A percentile compares a stretch with the other conserved stretches of the same genome.
These are phyloP conservation scores for Virgularia gustaviana DNA, from an alignment of 92 coral and sea anemone species.

Conservation along the genomic window DNA sequence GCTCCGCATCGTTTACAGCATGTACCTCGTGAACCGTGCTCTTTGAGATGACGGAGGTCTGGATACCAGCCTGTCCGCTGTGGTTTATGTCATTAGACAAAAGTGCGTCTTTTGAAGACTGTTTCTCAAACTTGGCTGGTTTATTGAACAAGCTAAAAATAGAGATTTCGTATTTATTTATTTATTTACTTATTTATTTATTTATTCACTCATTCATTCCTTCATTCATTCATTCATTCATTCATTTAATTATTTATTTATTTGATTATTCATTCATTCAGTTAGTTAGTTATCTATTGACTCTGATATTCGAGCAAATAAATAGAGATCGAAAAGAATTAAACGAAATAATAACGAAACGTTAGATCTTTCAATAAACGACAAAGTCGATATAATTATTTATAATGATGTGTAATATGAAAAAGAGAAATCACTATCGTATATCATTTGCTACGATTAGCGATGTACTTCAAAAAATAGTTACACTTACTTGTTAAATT, in stretches of 20 bases:
- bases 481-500: conserved; percentile 10
- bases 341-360: not conserved
- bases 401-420: no score
- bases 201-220: no score
- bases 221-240: no score
- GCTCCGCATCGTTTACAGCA: conserved; percentile 20
- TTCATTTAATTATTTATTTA: no score
- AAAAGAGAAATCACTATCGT: no score
- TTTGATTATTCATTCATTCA: no score
- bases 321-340: not conserved
- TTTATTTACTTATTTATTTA: no score
- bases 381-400: not conserved
- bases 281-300: no score
- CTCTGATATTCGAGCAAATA: no score
- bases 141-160: conserved; percentile 24
- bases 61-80: not conserved
- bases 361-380: not conserved
- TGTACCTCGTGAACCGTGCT: conserved; percentile 18
- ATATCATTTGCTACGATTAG: not conserved
- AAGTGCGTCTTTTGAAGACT: conserved; percentile 18
- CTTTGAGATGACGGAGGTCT: conserved; percentile 4
- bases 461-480: not conserved
- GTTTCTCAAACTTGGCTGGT: conserved; percentile 39
- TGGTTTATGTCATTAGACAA: conserved; percentile 15
- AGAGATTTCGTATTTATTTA: no score